Evolutionary conservation across 2,888 invertebrate genomes (phyloP).

Genomic region (Boloria euphrosyne): DNA sequence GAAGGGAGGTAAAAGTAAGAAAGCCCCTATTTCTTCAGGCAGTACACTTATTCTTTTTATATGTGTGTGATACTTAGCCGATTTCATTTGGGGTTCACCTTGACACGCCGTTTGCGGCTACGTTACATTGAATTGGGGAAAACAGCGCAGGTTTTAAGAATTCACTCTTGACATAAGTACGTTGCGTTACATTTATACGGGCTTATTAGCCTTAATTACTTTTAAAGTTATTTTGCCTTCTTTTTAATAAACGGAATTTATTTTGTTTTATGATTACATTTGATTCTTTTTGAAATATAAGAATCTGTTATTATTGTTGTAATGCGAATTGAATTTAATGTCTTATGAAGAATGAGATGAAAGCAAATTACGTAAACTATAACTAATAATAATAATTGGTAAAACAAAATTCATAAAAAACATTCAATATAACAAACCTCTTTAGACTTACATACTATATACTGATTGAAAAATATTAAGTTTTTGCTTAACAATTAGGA

Average conservation of each 20-base stretch:
- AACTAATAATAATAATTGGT: no score
- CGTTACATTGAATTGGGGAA: constrained; percentile 55
- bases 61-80: constrained; percentile 68
- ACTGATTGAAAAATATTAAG: no score
- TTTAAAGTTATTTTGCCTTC: constrained; percentile 22
- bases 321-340: no score
- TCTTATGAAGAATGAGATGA: no score
- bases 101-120: constrained; percentile 75
- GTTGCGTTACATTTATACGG: constrained; percentile 32
- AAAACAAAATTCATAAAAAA: no score
- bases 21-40: constrained; percentile 74
- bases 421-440: no score
- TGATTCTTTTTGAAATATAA: no score
- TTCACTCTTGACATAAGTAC: constrained; percentile 38
- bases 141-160: constrained; percentile 47
- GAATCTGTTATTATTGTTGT: no score
- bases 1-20: constrained; percentile 66
- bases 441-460: no score
- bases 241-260: background rate
- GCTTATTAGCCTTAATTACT: constrained; percentile 40
- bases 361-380: no score
- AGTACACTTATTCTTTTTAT: constrained; percentile 57
- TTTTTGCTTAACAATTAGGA: no score
- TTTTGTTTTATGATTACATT: constrained; percentile 2
- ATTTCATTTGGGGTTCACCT: constrained; percentile 66